Evolutionary conservation across 37 sponge, comb jelly and placozoan species (phyloP).

Genomic region (Halichondria panicea): DNA sequence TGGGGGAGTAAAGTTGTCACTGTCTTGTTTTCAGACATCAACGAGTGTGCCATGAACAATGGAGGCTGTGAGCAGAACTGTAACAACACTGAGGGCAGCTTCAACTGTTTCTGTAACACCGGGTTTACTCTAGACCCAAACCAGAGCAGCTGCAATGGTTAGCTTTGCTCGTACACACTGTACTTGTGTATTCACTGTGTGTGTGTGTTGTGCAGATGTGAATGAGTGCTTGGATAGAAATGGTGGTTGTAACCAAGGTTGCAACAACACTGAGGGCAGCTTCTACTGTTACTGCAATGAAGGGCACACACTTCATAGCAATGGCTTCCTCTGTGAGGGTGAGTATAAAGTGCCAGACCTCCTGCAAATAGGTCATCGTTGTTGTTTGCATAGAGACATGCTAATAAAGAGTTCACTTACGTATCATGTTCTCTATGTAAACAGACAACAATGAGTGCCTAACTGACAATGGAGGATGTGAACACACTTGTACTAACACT

Average conservation of each 20-base stretch:
- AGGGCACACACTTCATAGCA: constrained; percentile 9
- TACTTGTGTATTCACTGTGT: neutral
- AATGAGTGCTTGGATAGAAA: constrained; percentile 23
- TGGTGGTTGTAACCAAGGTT: constrained; percentile 31
- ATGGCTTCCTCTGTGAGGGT: neutral
- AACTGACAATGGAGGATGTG: neutral
- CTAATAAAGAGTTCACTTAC: too few relatives aligned
- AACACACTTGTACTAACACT: constrained; percentile 44
- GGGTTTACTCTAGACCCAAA: constrained; percentile 13
- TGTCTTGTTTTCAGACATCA: constrained; percentile 24
- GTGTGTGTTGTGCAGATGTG: constrained; percentile 25
- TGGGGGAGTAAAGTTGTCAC: neutral
- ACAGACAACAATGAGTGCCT: constrained; percentile 42
- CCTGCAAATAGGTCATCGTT: neutral
- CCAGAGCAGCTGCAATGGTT: constrained; percentile 10
- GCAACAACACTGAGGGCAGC: constrained; percentile 45
- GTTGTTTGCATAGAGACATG: neutral
- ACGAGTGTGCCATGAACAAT: constrained; percentile 39
- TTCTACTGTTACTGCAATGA: constrained; percentile 35
- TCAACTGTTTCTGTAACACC: constrained; percentile 22
- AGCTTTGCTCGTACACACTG: neutral
- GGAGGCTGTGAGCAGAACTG: constrained; percentile 50
- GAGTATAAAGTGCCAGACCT: neutral
- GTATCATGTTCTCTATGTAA: too few relatives aligned
- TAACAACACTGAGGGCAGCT: constrained; percentile 57